Base-by-base conservation (phyloP, 2,113 vertebrate genomes). In the Tupaia chinensis region DNA sequence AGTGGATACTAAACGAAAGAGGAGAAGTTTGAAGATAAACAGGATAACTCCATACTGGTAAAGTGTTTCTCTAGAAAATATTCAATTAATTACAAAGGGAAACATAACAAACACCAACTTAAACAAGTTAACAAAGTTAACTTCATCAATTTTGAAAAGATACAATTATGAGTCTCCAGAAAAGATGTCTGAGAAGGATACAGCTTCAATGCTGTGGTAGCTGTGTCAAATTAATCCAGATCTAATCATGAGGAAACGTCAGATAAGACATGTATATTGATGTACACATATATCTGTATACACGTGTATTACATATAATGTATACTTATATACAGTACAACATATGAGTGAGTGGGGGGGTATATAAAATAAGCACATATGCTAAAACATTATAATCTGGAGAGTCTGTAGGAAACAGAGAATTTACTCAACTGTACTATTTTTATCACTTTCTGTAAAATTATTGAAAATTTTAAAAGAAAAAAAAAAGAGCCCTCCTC, bases 41-140 rank as follows among this genome's bases (percentile, higher is more conserved):
- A 84, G 66, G 29, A 6, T 65, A 83, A 56, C 17, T 25, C 85
- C 29, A 89, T 74, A 86, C 27, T 61, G 56, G 15, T 27, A 84
- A 77, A 89, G 25, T 65, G 29, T 65, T 34, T 53, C 63, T 25
- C n/a, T 12, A 23, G 73, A 87, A 82, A 7, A 81, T 29, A 76
- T 13, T 27, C 54, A 73, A 78, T 70, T 89, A 29, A 92, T 74
- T 79, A 79, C 54, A 90, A 90, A 87, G n/a, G 27, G 27, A 86
- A 58, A 58, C 0, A 60, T 68, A 79, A 65, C 53, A 87, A 32
- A 87, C 8, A 53, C 15, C 17, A 60, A 14, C 23, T 83, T 72
- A 56, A 70, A 89, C 11, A 25, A 83, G 27, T 56, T 3, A n/a
- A 60, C 63, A 90, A 95, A 81, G 61, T 44, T 56, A 72, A 84